Evolutionary conservation across 2,797 vertebrate genomes (phyloP), one percentile per base, ranked within the genome.

Genomic region (Valencia hispanica): DNA sequence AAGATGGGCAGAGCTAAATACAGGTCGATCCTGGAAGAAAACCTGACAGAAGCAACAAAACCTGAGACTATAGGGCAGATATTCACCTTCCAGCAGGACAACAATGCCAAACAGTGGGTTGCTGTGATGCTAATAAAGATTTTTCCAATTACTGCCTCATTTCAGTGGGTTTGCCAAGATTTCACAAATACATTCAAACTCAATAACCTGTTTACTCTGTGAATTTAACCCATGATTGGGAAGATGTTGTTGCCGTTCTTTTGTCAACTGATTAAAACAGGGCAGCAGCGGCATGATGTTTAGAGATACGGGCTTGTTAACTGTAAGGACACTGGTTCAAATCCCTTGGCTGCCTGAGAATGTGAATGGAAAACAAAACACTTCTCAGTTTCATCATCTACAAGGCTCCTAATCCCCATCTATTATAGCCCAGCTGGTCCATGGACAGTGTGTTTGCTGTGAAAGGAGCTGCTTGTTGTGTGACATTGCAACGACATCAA

Each of bases 81-180:
- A 53, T 53, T 53, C 10, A 0, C 50, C 50, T 9, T n/a, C 25
- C 51, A 53, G 25, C 22, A 39, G 36, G 36, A 39, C 36, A 39
- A 39, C 51, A n/a, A 22, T 25, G 51, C 10, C 6, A 39, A 53
- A 53, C 25, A 55, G 4, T 1, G 3, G 22, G n/a, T 53, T 5
- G 9, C 27, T 57, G n/a, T 57, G 17, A 57, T 30, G 11, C n/a
- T 5, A 30, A 57, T 5, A 27, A 30, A 57, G 7, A 25, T 7
- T 22, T 2, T 22, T 51, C 50, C 6, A 51, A 6, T 51, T 11
- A 51, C 9, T 63, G 32, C 20, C 18, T 63, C 32, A 25, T 34
- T 63, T 20, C 20, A n/a, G 59, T 30, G 61, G 25, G 27, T 80
- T 66, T 79, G 86, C 86, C 86, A 87, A 87, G 82, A 86, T 75